Evolutionary conservation across 1,140 invertebrate genomes (phyloP), one percentile per base, ranked within the genome.

Genomic region (Nephotettix cincticeps): DNA sequence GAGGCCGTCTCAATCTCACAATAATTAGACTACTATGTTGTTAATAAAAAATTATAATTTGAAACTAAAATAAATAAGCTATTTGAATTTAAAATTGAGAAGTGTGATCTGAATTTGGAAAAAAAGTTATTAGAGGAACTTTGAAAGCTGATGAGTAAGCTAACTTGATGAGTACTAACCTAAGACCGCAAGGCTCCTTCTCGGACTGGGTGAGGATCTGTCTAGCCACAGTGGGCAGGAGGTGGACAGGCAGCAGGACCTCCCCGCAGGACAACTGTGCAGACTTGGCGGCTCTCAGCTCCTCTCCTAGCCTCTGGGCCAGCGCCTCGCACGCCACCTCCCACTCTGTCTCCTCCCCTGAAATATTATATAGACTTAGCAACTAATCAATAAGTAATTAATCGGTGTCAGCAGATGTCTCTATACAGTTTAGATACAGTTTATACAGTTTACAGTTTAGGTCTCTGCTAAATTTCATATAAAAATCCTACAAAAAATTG

Each of bases 101-200:
- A n/a, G n/a, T n/a, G n/a, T n/a, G n/a, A n/a, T n/a, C n/a, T n/a
- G n/a, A n/a, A n/a, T n/a, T n/a, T n/a, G n/a, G n/a, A n/a, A n/a
- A n/a, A n/a, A n/a, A n/a, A n/a, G n/a, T n/a, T n/a, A n/a, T n/a
- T n/a, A n/a, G n/a, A n/a, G n/a, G n/a, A n/a, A n/a, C n/a, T n/a
- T n/a, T n/a, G n/a, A n/a, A n/a, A 51, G 6, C 17, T 51, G 17
- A 19, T 51, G 17, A 51, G 3, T n/a, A n/a, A 6, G 47, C 47
- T 6, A n/a, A 9, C 6, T 23, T 3, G 21, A 51, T n/a, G 6
- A 25, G n/a, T 27, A 73, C 69, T 77, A 73, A 83, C 81, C 86
- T 81, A 1, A 93, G 86, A 67, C 93, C 93, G 78, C 92, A 95
- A n/a, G 93, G 93, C 80, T 95, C 93, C 28, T 87, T 87, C 77